phyloP scores from a whole-genome alignment of 2,888 invertebrate genomes.

The Netelia fuscicornis region DNA sequence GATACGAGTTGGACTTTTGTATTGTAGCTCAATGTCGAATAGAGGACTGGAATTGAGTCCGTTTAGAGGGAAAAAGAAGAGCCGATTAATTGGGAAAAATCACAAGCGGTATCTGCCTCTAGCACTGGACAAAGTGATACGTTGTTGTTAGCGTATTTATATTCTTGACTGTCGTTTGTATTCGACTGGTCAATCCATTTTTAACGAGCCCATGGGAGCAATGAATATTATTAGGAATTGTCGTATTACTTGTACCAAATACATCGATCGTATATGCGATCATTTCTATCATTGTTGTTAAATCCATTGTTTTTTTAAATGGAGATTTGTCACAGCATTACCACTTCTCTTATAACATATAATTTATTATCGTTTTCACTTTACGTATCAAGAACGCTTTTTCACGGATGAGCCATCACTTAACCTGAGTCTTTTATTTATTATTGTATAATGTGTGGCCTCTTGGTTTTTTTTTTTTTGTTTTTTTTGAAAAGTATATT shows the following conservation, averaged over 20 bases:
- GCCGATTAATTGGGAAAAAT: background rate
- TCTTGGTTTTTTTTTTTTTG: no score
- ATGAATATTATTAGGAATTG: slow-evolving; percentile 21
- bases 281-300: slow-evolving; percentile 35
- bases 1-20: background rate
- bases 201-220: background rate
- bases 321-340: background rate
- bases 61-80: background rate
- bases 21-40: background rate
- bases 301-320: background rate
- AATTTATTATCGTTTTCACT: background rate
- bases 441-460: no score
- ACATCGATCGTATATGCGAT: slow-evolving; percentile 8
- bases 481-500: no score
- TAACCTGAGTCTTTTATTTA: no score
- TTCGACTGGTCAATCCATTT: background rate
- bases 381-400: background rate
- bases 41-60: background rate
- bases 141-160: no score
- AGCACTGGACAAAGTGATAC: no score
- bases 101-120: background rate
- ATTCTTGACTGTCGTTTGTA: no score
- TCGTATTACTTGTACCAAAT: slow-evolving; percentile 8
- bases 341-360: background rate
- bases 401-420: background rate